Evolutionary conservation across 2,113 vertebrate genomes (phyloP), one percentile per base, ranked within the genome.

Genomic region (Gila orcuttii): DNA sequence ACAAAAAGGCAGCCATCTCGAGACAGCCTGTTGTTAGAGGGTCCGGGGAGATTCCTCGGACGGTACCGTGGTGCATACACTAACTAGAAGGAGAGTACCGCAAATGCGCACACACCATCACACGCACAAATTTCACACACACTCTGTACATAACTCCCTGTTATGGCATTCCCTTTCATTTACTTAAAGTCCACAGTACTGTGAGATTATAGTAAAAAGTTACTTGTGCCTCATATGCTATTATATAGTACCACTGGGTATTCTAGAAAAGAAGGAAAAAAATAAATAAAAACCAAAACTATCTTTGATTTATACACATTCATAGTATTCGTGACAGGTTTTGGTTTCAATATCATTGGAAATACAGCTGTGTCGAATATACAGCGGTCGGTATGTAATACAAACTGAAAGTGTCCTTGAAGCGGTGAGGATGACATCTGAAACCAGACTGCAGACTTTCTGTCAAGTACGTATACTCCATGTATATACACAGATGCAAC

Each of bases 301-400:
- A 88, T 90, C 86, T 88, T 90, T 85, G 75, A 88, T 91, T 86
- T 92, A 89, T 89, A 92, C 91, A 95, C 94, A 95, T 95, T 95
- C 93, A 92, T 92, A 89, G 89, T 81, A 62, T 86, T 83, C 59
- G 88, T 89, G 87, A 93, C 82, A 85, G 86, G 89, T 93, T 95
- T 94, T 94, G 93, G 92, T 92, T 94, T 94, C 73, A 88, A 80
- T 83, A 85, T 86, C n/a, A 73, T 86, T 92, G 91, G 75, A 92
- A 88, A 90, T 90, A 93, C 92, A 33, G 88, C 50, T 83, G 62
- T 66, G 55, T 52, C 86, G 91, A 87, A 81, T 86, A 88, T 88
- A 88, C 33, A 19, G 47, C 80, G 23, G 71, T 31, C 25, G 21
- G 25, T 80, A 42, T 47, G 62, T 52, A 66, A 90, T 68, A 50